Base-by-base conservation (phyloP, 2,113 vertebrate species). In the Gobius niger region DNA sequence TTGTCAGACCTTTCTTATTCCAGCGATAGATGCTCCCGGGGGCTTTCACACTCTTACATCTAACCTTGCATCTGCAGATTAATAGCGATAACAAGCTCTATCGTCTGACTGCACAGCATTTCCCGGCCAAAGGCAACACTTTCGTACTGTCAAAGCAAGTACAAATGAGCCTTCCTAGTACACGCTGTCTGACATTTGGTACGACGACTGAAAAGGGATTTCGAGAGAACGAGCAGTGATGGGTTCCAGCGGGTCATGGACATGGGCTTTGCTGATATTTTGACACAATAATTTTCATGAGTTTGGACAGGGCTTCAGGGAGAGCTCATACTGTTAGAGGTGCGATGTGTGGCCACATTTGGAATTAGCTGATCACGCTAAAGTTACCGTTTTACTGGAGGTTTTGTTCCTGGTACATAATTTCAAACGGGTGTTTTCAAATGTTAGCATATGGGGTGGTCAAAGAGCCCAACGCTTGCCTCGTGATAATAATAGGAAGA, bases 81-180 rank as follows among this genome's bases (percentile, higher is more conserved):
- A 80, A 87, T 83, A 72, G 18, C 34, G 40, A 16, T 70, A 77
- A 80, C 73, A 75, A 74, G 40, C 6, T 56, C 54, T 69, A 65
- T 64, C 72, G 59, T 75, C 70, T 68, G 60, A 53, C 75, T 7
- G 65, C 67, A 68, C 19, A 10, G 51, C 7, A 63, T 65, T 44
- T 56, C 49, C 24, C 51, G 1, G 60, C 76, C 76, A 40, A 5
- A 34, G 75, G 82, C 77, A 12, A 66, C 56, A 9, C n/a, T 15
- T 41, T 16, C 54, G 60, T 41, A 44, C 9, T 62, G 67, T 68
- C 75, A 51, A 10, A 60, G 44, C 72, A 80, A 42, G 62, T 60
- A 68, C 72, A 77, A 83, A 87, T 84, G 63, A 57, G 15, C 63
- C 71, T 34, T 57, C 24, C 54, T 16, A 14, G 14, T 47, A 18